Conservation (phyloP, 1,140 invertebrate genomes). For the Bombus picipes region DNA sequence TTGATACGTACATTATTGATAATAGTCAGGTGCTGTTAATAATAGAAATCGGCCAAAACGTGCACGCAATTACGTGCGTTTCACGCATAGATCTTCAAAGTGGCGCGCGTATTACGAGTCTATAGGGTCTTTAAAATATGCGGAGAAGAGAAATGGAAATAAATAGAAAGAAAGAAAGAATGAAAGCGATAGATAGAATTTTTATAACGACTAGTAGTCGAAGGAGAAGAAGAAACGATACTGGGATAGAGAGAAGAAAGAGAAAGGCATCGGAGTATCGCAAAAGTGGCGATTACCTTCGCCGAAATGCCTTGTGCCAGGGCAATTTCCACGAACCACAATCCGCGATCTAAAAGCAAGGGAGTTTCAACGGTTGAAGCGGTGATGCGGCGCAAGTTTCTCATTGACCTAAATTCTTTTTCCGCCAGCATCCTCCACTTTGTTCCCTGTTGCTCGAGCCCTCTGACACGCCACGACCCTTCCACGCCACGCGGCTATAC, state of each 20-base stretch:
- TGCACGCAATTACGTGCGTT: too few species aligned
- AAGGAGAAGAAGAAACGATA: neutral
- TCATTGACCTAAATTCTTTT: conserved; percentile 56
- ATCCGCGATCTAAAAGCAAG: conserved; percentile 32
- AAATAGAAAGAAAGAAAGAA: neutral
- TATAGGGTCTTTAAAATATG: too few species aligned
- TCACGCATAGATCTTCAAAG: too few species aligned
- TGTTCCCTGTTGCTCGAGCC: neutral
- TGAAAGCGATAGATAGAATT: neutral
- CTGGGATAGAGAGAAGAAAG: neutral
- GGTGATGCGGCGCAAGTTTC: conserved; percentile 23
- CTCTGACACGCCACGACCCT: neutral
- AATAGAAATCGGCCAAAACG: too few species aligned
- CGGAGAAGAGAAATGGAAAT: neutral
- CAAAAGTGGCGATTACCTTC: conserved; percentile 45
- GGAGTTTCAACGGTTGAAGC: conserved; percentile 39
- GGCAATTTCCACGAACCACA: conserved; percentile 14
- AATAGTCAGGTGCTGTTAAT: too few species aligned
- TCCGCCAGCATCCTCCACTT: conserved; percentile 16
- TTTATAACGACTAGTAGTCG: neutral
- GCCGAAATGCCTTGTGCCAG: neutral
- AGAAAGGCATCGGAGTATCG: conserved; percentile 7
- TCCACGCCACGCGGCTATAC: neutral
- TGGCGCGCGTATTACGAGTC: too few species aligned
- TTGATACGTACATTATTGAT: too few species aligned